Evolutionary conservation across 1,140 invertebrate species (phyloP), one percentile per base, ranked within the genome.

Genomic region (Bombus difficillimus): DNA sequence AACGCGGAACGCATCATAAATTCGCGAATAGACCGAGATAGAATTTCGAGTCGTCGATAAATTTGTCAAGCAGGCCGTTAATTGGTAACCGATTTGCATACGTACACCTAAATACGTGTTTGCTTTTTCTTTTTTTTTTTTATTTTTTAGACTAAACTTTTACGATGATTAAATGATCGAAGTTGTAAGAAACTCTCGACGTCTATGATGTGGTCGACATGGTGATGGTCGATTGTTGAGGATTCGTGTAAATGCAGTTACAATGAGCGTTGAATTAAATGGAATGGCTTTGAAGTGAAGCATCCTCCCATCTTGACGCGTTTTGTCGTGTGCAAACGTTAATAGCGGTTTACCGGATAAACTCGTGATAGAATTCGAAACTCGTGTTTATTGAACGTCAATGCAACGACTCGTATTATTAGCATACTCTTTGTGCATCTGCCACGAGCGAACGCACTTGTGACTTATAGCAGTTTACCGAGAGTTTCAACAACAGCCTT

Each of bases 361-460:
- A 89, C 84, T 68, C 47, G 72, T 47, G 68, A 22, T n/a, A 53
- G 53, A 64, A 82, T 71, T 77, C 76, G 69, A 32, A 75, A 68
- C 62, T 41, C 39, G 71, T 90, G 80, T 90, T 90, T 90, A 77
- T 76, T 41, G 79, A 90, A 80, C 72, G 88, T 90, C 88, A 71
- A 88, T 90, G 88, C 82, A 90, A 75, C 83, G 68, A 28, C 66
- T 83, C 81, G 86, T 88, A 88, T 90, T 83, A 90, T 90, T 90
- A 90, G 88, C 89, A 90, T 90, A 90, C 74, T 81, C 79, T 86
- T 90, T 88, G 88, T 86, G 34, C 66, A 76, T 57, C 47, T 64
- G 68, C 71, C 57, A 59, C 66, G 76, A 86, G 71, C 59, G 37
- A 80, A 85, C 77, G 66, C 78, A 88, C 86, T 89, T 66, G 81